Conservation (phyloP, 2,113 vertebrate species). For the Malurus cyaneus region DNA sequence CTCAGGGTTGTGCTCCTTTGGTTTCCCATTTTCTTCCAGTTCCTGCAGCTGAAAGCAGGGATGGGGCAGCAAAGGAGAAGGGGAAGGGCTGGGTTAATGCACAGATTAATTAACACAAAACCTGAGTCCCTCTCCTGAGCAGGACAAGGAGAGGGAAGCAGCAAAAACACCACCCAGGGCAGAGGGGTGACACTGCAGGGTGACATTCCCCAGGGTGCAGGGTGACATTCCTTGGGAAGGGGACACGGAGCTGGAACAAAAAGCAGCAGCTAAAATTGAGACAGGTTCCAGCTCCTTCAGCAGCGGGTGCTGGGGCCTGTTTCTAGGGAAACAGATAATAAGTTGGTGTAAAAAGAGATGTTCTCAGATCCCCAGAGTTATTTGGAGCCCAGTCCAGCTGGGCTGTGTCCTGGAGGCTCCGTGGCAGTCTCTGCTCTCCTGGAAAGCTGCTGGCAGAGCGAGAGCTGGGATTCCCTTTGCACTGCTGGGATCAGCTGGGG, state of each 20-base stretch:
- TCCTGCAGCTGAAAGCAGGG: background rate
- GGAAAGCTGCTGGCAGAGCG: too few species aligned
- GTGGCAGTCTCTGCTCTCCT: background rate
- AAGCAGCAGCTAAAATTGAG: background rate
- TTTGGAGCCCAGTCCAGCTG: background rate
- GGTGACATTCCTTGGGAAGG: background rate
- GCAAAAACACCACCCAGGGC: too few species aligned
- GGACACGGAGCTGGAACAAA: background rate
- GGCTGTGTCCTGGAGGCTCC: background rate
- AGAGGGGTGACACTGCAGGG: background rate
- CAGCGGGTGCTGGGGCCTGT: background rate
- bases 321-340: slow-evolving; percentile 37
- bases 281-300: background rate
- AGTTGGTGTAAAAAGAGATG: background rate
- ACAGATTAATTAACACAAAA: background rate
- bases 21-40: background rate
- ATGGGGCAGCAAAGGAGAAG: background rate
- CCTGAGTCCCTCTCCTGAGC: background rate
- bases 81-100: background rate
- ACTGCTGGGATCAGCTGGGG: background rate
- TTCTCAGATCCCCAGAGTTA: background rate
- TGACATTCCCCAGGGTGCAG: background rate
- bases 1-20: background rate
- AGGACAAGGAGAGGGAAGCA: background rate
- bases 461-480: background rate